Percentiles rank a stretch among this genome's conserved stretches.
Evolutionary conservation across 2,888 invertebrate species (phyloP).

Genomic region (Uloborus plumipes): DNA sequence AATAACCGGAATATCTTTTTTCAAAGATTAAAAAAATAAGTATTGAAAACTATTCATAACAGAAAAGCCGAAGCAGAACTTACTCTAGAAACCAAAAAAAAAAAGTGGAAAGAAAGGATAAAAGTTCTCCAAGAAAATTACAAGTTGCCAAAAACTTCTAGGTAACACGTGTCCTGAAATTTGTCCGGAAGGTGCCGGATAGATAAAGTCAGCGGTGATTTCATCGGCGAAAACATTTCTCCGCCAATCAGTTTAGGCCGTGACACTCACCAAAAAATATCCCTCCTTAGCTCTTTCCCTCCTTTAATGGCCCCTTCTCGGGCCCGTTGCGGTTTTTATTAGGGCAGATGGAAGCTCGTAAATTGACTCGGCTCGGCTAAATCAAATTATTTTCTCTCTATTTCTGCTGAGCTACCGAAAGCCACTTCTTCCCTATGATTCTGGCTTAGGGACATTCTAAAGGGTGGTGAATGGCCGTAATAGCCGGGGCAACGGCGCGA

Average conservation of each 20-base stretch:
- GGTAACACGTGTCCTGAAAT: slow-evolving; percentile 60
- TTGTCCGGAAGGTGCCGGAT: slow-evolving; percentile 28
- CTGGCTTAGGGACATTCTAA: slow-evolving; percentile 1
- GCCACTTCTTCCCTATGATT: slow-evolving; percentile 35
- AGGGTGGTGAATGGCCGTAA: slow-evolving; percentile 48
- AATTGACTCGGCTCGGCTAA: slow-evolving; percentile 58
- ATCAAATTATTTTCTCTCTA: slow-evolving; percentile 59
- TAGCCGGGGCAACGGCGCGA: slow-evolving; percentile 54
- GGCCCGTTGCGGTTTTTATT: slow-evolving; percentile 63
- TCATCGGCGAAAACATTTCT: slow-evolving; percentile 29
- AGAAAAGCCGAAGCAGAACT: no score
- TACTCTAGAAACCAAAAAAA: no score
- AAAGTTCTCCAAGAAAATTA: slow-evolving; percentile 31
- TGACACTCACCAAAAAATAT: slow-evolving; percentile 49
- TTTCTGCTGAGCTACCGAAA: slow-evolving; percentile 7
- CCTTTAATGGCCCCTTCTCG: slow-evolving; percentile 57
- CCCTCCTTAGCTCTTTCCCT: slow-evolving; percentile 26
- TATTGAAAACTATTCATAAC: no score
- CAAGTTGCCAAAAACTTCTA: slow-evolving; percentile 40
- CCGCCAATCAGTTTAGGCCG: slow-evolving; percentile 58
- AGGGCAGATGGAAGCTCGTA: slow-evolving; percentile 52
- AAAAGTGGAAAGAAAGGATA: no score
- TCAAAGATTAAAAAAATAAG: no score
- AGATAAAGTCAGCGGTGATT: slow-evolving; percentile 42
- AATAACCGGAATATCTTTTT: no score